These are phyloP conservation scores for Acrocephalus kingi DNA, from an alignment of 2,113 vertebrate genomes.

Conservation along the genomic window DNA sequence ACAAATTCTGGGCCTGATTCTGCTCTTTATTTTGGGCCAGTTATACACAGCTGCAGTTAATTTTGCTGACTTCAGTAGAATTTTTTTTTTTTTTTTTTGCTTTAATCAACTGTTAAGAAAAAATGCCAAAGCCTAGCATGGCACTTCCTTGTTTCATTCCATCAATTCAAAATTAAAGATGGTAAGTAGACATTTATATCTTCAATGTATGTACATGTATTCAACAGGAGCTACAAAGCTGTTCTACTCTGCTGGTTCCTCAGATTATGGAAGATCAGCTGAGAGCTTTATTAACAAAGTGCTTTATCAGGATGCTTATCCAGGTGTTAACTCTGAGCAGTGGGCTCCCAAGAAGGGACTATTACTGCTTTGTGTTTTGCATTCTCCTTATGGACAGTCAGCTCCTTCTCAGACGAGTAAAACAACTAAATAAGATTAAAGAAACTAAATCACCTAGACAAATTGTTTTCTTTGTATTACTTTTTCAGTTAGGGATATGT, in stretches of 20 bases:
- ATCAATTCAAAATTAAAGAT: neutral
- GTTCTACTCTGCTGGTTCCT: neutral
- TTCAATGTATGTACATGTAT: neutral
- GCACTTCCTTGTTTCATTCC: neutral
- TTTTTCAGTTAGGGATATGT: neutral
- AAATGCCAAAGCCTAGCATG: neutral
- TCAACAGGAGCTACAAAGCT: neutral
- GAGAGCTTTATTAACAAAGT: slow-evolving; percentile 3
- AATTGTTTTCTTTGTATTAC: neutral
- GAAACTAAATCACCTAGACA: neutral
- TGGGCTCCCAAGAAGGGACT: neutral
- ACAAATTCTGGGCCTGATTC: slow-evolving; percentile 12
- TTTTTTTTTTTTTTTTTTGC: neutral
- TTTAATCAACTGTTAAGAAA: neutral
- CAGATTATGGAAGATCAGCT: neutral
- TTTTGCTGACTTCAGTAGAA: neutral
- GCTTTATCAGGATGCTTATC: neutral
- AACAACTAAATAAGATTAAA: neutral
- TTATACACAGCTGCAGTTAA: neutral
- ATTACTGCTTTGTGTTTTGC: neutral
- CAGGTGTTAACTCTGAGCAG: neutral
- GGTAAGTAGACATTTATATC: neutral
- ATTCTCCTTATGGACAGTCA: neutral
- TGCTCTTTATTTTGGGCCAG: neutral
- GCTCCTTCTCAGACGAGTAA: neutral